Evolutionary conservation across 2,113 vertebrate species (phyloP).

Genomic region (Cyprinodon variegatus): DNA sequence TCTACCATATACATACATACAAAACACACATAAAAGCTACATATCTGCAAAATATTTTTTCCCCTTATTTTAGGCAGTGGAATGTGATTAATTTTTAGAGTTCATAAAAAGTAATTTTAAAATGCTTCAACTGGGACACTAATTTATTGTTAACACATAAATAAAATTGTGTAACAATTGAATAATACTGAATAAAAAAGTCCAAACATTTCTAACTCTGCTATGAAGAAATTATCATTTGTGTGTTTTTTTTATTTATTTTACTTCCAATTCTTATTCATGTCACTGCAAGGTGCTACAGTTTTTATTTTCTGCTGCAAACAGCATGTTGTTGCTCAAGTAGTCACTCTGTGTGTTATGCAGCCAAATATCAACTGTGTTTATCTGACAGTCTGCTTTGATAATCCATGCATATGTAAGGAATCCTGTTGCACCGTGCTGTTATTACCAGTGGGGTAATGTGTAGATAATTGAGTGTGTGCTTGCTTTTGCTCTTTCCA

Average conservation of each 20-base stretch:
- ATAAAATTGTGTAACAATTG: background rate
- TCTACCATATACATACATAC: too few relatives aligned
- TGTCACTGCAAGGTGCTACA: conserved; percentile 17
- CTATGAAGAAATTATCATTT: too few relatives aligned
- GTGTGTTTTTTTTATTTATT: background rate
- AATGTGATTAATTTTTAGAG: too few relatives aligned
- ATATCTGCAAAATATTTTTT: too few relatives aligned
- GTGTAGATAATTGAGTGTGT: conserved; percentile 51
- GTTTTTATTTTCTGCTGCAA: conserved; percentile 12
- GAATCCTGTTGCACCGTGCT: conserved; percentile 41
- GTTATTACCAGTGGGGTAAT: conserved; percentile 10
- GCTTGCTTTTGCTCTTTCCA: conserved; percentile 39
- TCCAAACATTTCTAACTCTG: background rate
- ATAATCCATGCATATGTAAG: conserved; percentile 57
- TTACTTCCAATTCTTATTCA: conserved; percentile 26
- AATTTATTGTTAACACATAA: background rate
- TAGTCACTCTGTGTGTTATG: conserved; percentile 53
- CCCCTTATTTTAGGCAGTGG: too few relatives aligned
- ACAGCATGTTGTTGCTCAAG: conserved; percentile 14
- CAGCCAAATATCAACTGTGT: conserved; percentile 42
- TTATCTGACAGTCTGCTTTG: conserved; percentile 49
- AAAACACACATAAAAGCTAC: too few relatives aligned
- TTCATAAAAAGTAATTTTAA: too few relatives aligned
- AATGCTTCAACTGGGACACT: too few relatives aligned
- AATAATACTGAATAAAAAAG: background rate